phyloP scores from a whole-genome alignment of 2,113 vertebrate genomes.

The Limanda limanda region DNA sequence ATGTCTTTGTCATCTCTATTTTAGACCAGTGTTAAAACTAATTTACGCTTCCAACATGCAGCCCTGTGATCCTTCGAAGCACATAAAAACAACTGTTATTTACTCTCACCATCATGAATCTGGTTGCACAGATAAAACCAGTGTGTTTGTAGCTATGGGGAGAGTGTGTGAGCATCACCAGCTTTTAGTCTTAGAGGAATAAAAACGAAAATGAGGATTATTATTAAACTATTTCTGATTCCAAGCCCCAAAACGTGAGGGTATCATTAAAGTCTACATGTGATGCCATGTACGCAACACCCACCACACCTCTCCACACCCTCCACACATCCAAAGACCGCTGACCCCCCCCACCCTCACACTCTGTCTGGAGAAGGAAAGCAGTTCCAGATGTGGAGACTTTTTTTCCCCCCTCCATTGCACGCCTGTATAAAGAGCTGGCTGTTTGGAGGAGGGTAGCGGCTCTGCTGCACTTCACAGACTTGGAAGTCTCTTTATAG shows the following conservation, averaged over 20 bases:
- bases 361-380: constrained; percentile 69
- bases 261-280: constrained; percentile 37
- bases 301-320: constrained; percentile 14
- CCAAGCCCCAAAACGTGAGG: neutral
- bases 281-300: constrained; percentile 47
- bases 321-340: constrained; percentile 17
- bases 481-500: constrained; percentile 68
- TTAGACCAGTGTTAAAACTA: neutral
- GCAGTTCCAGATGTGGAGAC: constrained; percentile 77
- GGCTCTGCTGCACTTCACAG: constrained; percentile 72
- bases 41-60: neutral
- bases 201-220: neutral
- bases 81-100: neutral
- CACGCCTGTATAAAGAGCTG: constrained; percentile 64
- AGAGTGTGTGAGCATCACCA: neutral
- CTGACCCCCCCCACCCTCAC: neutral
- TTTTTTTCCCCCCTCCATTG: constrained; percentile 17
- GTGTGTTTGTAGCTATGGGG: neutral
- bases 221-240: neutral
- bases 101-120: neutral
- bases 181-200: neutral
- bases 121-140: constrained; percentile 10
- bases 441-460: constrained; percentile 62
- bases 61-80: neutral
- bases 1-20: neutral